These are phyloP conservation scores for Gyrodactylus bullatarudis DNA, from an alignment of 1,140 invertebrate species.

Conservation along the genomic window DNA sequence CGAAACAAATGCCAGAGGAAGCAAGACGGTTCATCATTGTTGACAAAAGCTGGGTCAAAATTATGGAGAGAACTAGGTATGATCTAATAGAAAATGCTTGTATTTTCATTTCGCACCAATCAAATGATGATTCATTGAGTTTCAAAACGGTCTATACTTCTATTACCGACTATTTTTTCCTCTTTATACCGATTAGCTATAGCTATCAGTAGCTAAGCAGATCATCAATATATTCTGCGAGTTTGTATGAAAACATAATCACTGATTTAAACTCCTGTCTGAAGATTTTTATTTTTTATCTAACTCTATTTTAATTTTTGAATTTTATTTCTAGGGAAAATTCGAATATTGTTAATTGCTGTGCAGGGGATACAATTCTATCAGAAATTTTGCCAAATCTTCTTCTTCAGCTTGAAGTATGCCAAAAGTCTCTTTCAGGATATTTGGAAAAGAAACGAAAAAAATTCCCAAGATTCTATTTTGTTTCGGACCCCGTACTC, in stretches of 20 bases:
- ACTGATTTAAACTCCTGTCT: too few relatives aligned
- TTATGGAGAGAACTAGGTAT: slow-evolving; percentile 44
- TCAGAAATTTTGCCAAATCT: slow-evolving; percentile 60
- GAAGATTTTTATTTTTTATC: too few relatives aligned
- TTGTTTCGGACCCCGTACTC: slow-evolving; percentile 71
- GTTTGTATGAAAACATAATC: too few relatives aligned
- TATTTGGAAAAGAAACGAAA: slow-evolving; percentile 72
- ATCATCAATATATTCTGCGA: too few relatives aligned
- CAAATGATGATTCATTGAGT: background rate
- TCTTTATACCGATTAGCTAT: too few relatives aligned
- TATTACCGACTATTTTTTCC: background rate
- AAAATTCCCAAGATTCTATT: slow-evolving; percentile 82
- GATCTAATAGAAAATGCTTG: background rate
- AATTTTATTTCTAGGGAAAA: slow-evolving; percentile 38
- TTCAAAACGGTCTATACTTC: too few relatives aligned
- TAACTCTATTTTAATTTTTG: too few relatives aligned
- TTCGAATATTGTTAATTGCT: slow-evolving; percentile 62
- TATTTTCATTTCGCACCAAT: background rate
- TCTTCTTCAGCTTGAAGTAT: slow-evolving; percentile 68
- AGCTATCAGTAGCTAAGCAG: too few relatives aligned
- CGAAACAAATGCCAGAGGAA: slow-evolving; percentile 25
- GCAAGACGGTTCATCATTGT: slow-evolving; percentile 48
- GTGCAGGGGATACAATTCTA: slow-evolving; percentile 62
- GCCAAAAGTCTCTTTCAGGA: slow-evolving; percentile 72
- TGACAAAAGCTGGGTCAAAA: slow-evolving; percentile 85